Evolutionary conservation across 2,888 invertebrate species (phyloP), one percentile per base, ranked within the genome.

Genomic region (Calliphora vomitoria): DNA sequence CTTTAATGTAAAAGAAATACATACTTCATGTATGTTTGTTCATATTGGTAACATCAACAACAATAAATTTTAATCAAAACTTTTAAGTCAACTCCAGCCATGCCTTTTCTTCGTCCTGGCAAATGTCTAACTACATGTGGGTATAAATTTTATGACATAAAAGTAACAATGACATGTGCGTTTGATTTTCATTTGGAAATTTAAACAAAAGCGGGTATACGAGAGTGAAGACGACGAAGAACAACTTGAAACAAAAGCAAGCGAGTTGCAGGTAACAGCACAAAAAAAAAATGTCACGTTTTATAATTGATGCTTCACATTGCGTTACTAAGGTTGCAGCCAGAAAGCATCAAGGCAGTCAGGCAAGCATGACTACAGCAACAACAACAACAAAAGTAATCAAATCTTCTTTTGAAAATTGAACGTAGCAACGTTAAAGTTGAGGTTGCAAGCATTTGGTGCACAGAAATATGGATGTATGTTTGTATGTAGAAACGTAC

Each of bases 141-240:
- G 41, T 62, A 76, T 62, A 62, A 60, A 47, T 69, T 76, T 76
- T 76, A 76, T 83, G 62, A 83, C 76, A 76, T 50, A 62, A 62
- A 85, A 80, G 80, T 79, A 87, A 82, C 81, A 82, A 64, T 82
- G 82, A 78, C 87, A 87, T 87, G 82, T 87, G 87, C 87, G 85
- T 87, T 87, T 87, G 87, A 87, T 75, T 75, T 87, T 85, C 58
- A 76, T 87, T 85, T 85, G 80, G 53, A 80, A 80, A 47, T 74
- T 50, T 15, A 31, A 53, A 68, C 66, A 78, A 53, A 80, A 72
- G 78, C 79, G 2, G 31, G 25, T 25, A n/a, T n/a, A n/a, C n/a
- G 25, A 25, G 25, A 25, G 25, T 25, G 8, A 4, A 50, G 18
- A 62, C 15, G n/a, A 74, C 41, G 53, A 44, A 15, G 72, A 72